phyloP scores from a whole-genome alignment of 1,140 invertebrate species.

The Hirudo medicinalis region DNA sequence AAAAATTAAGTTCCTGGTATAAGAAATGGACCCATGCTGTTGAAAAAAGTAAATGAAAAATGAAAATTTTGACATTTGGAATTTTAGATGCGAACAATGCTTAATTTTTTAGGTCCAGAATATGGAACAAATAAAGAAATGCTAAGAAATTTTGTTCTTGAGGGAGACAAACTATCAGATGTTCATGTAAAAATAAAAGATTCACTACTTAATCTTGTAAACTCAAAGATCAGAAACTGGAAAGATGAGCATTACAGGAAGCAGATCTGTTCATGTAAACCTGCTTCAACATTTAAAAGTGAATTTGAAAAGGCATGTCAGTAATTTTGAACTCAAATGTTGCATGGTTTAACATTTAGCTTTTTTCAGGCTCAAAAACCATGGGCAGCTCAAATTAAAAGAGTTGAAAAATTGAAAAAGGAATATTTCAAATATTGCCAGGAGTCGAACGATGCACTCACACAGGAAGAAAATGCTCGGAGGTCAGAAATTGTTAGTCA shows the following conservation, averaged over 20 bases:
- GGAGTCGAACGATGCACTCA: slow-evolving; percentile 78
- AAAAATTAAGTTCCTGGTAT: slow-evolving; percentile 78
- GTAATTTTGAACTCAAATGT: no score
- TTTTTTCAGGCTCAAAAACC: slow-evolving; percentile 71
- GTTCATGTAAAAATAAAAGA: slow-evolving; percentile 78
- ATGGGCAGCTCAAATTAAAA: slow-evolving; percentile 79
- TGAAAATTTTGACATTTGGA: neutral
- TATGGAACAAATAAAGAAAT: slow-evolving; percentile 92
- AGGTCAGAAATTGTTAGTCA: slow-evolving; percentile 70
- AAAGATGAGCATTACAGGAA: slow-evolving; percentile 95
- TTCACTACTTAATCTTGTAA: slow-evolving; percentile 73
- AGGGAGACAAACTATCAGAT: slow-evolving; percentile 78
- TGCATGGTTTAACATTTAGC: no score
- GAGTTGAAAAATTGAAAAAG: slow-evolving; percentile 78
- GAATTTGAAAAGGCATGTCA: slow-evolving; percentile 69
- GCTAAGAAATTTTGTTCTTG: slow-evolving; percentile 81
- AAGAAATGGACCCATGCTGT: slow-evolving; percentile 96
- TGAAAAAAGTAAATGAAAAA: slow-evolving; percentile 62
- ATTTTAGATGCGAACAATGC: neutral
- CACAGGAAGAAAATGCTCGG: slow-evolving; percentile 85
- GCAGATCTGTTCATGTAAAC: slow-evolving; percentile 77
- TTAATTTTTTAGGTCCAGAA: slow-evolving; percentile 57
- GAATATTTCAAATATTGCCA: slow-evolving; percentile 94
- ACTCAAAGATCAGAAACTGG: slow-evolving; percentile 79
- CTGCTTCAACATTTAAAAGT: slow-evolving; percentile 93